Evolutionary conservation across 2,797 vertebrate species (phyloP).

Genomic region (Phalanger gymnotis): DNA sequence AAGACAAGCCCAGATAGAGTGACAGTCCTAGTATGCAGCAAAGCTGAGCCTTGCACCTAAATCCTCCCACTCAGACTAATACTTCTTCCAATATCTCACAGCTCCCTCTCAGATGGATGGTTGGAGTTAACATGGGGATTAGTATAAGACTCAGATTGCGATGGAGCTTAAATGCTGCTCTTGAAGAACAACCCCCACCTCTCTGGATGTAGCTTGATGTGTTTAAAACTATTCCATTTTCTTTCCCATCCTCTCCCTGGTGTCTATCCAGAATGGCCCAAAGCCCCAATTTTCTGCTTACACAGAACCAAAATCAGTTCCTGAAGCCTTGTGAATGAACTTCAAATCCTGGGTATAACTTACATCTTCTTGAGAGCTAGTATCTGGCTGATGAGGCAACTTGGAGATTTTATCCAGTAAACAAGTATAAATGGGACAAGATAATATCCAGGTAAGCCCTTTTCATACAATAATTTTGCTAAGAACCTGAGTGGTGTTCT

Average conservation of each 20-base stretch:
- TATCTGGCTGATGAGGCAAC: neutral
- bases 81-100: neutral
- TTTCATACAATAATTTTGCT: neutral
- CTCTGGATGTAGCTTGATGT: neutral
- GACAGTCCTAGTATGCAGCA: neutral
- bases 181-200: neutral
- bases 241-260: neutral
- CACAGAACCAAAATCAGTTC: neutral
- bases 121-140: neutral
- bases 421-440: neutral
- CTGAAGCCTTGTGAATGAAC: neutral
- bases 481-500: neutral
- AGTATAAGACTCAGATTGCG: neutral
- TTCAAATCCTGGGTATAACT: neutral
- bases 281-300: neutral
- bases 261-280: neutral
- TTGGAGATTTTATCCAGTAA: neutral
- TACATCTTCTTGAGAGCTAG: neutral
- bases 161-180: neutral
- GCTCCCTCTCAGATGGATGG: neutral
- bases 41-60: no score
- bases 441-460: neutral
- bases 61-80: neutral
- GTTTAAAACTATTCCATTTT: neutral
- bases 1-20: neutral